Percentiles rank a stretch among this genome's conserved stretches.
These are phyloP conservation scores for Bradypus variegatus DNA, from an alignment of 2,797 vertebrate genomes.

Conservation along the genomic window DNA sequence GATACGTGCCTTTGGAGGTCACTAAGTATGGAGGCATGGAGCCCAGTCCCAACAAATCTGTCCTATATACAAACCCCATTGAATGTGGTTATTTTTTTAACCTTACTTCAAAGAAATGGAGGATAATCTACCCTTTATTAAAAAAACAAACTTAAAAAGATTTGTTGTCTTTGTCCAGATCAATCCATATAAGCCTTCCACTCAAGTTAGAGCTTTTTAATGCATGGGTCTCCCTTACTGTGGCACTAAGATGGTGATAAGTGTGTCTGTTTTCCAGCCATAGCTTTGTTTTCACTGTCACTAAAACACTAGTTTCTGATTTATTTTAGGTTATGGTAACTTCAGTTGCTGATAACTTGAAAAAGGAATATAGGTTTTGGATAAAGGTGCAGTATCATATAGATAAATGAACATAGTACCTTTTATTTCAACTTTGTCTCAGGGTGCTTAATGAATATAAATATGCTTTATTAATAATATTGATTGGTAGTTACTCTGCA, in stretches of 20 bases:
- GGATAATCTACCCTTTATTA: background rate
- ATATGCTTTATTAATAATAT: background rate
- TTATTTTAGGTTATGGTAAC: background rate
- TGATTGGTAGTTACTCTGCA: background rate
- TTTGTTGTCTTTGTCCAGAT: background rate
- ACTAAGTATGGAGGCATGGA: background rate
- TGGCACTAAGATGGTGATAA: background rate
- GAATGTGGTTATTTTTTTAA: background rate
- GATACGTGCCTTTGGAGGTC: background rate
- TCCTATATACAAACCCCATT: background rate
- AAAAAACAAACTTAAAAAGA: background rate
- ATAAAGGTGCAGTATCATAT: background rate
- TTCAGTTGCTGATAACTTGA: background rate
- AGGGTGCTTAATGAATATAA: background rate
- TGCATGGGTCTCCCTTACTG: background rate
- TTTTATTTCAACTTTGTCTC: background rate
- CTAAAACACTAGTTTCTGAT: background rate
- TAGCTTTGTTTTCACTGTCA: background rate
- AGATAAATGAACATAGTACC: background rate
- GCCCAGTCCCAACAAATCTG: background rate
- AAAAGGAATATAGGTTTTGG: background rate
- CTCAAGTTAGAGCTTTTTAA: accelerated
- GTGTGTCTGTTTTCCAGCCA: background rate
- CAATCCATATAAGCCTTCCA: background rate
- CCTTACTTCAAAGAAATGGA: background rate